Evolutionary conservation across 2,113 vertebrate species (phyloP).

Genomic region (Brachionichthys hirsutus): DNA sequence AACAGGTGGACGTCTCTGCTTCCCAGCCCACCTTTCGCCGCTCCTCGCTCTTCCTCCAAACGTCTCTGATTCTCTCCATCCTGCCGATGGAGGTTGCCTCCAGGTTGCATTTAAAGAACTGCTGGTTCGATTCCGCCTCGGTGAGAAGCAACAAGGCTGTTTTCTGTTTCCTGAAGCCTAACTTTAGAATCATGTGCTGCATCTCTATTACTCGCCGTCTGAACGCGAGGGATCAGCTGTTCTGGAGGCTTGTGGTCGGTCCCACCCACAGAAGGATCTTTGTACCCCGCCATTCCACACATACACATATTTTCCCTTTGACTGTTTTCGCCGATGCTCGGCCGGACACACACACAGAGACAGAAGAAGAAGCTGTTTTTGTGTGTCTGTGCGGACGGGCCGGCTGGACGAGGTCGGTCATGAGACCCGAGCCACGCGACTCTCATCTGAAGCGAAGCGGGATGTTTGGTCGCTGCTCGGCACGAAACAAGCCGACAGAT

Average conservation of each 20-base stretch:
- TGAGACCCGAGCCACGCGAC: constrained; percentile 65
- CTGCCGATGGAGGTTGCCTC: too few relatives aligned
- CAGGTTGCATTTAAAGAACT: too few relatives aligned
- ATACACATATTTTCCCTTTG: constrained; percentile 14
- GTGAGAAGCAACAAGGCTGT: too few relatives aligned
- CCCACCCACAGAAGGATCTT: constrained; percentile 66
- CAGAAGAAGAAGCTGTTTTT: constrained; percentile 27
- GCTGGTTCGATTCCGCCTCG: too few relatives aligned
- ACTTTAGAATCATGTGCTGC: constrained; percentile 14
- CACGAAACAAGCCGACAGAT: constrained; percentile 48
- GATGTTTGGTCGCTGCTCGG: constrained; percentile 47
- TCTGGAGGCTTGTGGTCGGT: constrained; percentile 59
- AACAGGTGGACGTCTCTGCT: too few relatives aligned
- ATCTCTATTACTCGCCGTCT: constrained; percentile 20
- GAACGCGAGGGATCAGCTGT: constrained; percentile 63
- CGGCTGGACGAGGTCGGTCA: constrained; percentile 46
- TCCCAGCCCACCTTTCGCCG: too few relatives aligned
- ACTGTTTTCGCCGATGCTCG: not conserved
- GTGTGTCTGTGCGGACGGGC: constrained; percentile 18
- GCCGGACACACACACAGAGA: not conserved
- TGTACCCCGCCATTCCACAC: constrained; percentile 42
- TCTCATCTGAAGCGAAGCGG: constrained; percentile 61
- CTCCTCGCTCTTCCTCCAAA: constrained; percentile 16
- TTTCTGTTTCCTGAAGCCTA: not conserved
- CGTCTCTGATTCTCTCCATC: constrained; percentile 17